A percentile compares a stretch with the other conserved stretches of the same genome.
phyloP scores from a whole-genome alignment of 2,888 invertebrate species.

The Mycalesis mineus region DNA sequence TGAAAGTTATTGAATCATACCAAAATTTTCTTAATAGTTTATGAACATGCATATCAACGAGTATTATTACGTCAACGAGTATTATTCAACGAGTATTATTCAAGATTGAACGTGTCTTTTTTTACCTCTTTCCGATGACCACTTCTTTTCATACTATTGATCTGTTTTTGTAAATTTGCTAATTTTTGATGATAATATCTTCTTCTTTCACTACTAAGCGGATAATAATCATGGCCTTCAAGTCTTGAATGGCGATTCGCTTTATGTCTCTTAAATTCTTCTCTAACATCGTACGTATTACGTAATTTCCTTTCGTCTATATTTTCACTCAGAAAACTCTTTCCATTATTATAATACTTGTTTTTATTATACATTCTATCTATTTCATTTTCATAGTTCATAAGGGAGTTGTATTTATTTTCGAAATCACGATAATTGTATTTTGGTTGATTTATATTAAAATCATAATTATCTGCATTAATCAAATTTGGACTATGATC shows the following conservation, averaged over 20 bases:
- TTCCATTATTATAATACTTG: neutral
- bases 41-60: no score
- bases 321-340: neutral
- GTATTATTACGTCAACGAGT: no score
- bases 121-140: constrained; percentile 19
- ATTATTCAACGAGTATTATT: no score
- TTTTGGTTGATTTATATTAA: neutral
- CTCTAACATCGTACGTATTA: constrained; percentile 23
- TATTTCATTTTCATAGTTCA: neutral
- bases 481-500: no score
- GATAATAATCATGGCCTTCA: constrained; percentile 31
- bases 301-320: constrained; percentile 18
- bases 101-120: neutral
- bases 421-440: neutral
- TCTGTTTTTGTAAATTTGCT: constrained; percentile 43
- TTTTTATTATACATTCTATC: neutral
- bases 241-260: constrained; percentile 20
- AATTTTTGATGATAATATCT: constrained; percentile 58
- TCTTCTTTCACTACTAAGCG: constrained; percentile 44
- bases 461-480: neutral
- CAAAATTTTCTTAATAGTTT: no score
- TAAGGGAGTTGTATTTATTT: neutral
- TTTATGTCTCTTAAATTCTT: constrained; percentile 23
- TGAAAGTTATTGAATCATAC: no score
- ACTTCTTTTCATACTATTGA: constrained; percentile 19